Conservation (phyloP, 37 sponge, comb jelly and placozoan species). For the Agelas oroides region DNA sequence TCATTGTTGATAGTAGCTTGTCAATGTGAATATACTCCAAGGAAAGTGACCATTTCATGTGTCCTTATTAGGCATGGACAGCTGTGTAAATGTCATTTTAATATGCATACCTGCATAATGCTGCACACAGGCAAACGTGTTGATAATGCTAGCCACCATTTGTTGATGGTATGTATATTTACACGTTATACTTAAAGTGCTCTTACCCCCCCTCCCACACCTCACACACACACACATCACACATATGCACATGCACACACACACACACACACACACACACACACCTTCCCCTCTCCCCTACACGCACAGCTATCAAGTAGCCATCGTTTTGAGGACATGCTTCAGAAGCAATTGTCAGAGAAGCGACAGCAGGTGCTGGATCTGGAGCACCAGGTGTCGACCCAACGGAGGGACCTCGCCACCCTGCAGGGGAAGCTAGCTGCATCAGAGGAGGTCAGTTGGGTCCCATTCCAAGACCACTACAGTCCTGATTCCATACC, state of each 20-base stretch:
- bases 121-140: too few relatives aligned
- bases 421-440: constrained; percentile 11
- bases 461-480: too few relatives aligned
- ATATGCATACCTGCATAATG: too few relatives aligned
- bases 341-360: constrained; percentile 19
- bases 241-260: not conserved
- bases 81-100: too few relatives aligned
- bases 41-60: too few relatives aligned
- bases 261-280: not conserved
- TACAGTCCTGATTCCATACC: not conserved
- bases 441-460: constrained; percentile 30
- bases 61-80: too few relatives aligned
- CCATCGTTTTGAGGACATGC: constrained; percentile 1
- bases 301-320: constrained; percentile 6
- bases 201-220: not conserved
- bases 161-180: too few relatives aligned
- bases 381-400: constrained; percentile 15
- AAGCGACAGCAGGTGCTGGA: not conserved
- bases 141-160: too few relatives aligned
- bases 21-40: too few relatives aligned
- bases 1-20: too few relatives aligned
- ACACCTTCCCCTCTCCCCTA: not conserved
- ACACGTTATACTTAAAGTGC: too few relatives aligned
- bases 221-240: too few relatives aligned
- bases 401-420: constrained; percentile 6